Evolutionary conservation across 2,113 vertebrate genomes (phyloP).

Genomic region (Callorhinus ursinus): DNA sequence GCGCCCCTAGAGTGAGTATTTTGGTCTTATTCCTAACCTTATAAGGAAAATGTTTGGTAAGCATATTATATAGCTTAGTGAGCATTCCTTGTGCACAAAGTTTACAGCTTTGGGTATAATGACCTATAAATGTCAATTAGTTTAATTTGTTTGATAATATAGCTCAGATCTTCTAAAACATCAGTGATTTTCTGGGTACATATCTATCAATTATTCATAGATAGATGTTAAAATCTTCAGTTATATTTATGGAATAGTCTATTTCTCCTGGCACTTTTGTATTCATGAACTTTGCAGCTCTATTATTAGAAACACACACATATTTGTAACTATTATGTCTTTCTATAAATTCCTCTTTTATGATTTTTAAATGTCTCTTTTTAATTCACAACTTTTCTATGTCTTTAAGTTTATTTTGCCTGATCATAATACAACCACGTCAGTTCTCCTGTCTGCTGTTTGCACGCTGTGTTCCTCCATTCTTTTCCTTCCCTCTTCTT

Average conservation of each 20-base stretch:
- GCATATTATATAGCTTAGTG: neutral
- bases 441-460: neutral
- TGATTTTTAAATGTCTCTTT: neutral
- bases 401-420: neutral
- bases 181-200: neutral
- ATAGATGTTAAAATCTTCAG: neutral
- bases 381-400: neutral
- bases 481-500: neutral
- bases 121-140: neutral
- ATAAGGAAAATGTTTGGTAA: neutral
- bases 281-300: neutral
- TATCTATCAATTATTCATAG: neutral
- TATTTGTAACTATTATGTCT: neutral
- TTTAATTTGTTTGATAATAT: neutral
- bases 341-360: neutral
- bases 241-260: neutral
- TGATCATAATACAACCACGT: neutral
- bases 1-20: neutral
- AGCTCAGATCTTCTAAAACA: neutral
- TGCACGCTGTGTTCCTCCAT: neutral
- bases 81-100: neutral
- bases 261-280: neutral
- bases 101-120: neutral
- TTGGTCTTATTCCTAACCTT: neutral
- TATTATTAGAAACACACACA: neutral